phyloP scores from a whole-genome alignment of 2,888 invertebrate species.

The Acrobasis repandana region DNA sequence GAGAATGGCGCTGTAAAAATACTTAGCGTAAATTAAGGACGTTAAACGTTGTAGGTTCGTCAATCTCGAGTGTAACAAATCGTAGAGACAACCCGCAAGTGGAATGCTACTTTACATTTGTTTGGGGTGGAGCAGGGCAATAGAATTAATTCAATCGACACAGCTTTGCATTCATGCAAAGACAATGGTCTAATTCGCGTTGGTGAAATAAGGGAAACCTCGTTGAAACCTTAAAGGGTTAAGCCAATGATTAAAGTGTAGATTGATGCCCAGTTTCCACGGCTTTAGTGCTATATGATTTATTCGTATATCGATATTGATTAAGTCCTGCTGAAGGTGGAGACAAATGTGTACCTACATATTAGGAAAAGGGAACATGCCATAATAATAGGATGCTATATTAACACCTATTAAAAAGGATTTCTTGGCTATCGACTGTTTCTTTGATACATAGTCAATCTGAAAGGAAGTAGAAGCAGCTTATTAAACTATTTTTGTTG shows the following conservation, averaged over 20 bases:
- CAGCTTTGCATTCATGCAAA: constrained; percentile 72
- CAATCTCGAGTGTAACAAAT: constrained; percentile 37
- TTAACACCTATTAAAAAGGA: no score
- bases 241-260: constrained; percentile 31
- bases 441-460: no score
- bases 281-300: not conserved
- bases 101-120: constrained; percentile 71
- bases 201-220: constrained; percentile 64
- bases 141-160: constrained; percentile 79
- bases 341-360: no score
- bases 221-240: constrained; percentile 67
- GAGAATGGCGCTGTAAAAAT: constrained; percentile 3
- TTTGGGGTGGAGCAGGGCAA: constrained; percentile 68
- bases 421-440: no score
- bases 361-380: no score
- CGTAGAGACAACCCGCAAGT: constrained; percentile 50
- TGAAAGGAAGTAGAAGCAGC: no score
- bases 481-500: no score
- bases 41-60: constrained; percentile 24
- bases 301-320: not conserved
- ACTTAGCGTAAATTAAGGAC: constrained; percentile 21
- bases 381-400: no score
- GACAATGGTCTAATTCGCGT: constrained; percentile 69
- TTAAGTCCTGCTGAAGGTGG: not conserved
- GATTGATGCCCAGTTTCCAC: not conserved